phyloP scores from a whole-genome alignment of 1,140 invertebrate species.

The Aphidius gifuensis region DNA sequence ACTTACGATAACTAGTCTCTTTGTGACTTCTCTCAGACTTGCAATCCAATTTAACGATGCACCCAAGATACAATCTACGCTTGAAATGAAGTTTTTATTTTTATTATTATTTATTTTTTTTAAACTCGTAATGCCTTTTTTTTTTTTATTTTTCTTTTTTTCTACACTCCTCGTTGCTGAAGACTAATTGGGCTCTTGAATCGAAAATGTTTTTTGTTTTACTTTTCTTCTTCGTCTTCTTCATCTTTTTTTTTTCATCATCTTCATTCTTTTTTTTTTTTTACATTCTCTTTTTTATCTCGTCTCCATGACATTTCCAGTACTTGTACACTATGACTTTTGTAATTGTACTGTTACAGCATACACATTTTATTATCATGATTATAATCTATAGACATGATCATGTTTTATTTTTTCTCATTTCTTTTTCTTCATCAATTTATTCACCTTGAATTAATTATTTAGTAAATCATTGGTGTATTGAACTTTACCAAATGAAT shows the following conservation, averaged over 20 bases:
- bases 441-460: too few species aligned
- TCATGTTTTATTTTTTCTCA: too few species aligned
- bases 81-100: constrained; percentile 22
- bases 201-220: constrained; percentile 1
- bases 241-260: neutral
- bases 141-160: constrained; percentile 15
- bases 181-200: constrained; percentile 20
- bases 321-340: too few species aligned
- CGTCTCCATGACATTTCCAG: too few species aligned
- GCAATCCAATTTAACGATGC: constrained; percentile 37
- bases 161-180: constrained; percentile 13
- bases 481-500: too few species aligned
- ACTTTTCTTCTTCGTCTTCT: constrained; percentile 12
- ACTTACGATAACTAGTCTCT: constrained; percentile 40
- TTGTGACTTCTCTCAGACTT: constrained; percentile 24
- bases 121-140: constrained; percentile 16
- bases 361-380: too few species aligned
- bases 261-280: too few species aligned
- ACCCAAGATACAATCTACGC: constrained; percentile 35
- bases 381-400: too few species aligned
- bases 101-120: constrained; percentile 15
- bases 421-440: too few species aligned
- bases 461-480: too few species aligned
- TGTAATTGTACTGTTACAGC: too few species aligned
- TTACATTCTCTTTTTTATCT: too few species aligned